Evolutionary conservation across 2,888 invertebrate genomes (phyloP), one percentile per base, ranked within the genome.

Genomic region (Pycnomerus fuliginosus): DNA sequence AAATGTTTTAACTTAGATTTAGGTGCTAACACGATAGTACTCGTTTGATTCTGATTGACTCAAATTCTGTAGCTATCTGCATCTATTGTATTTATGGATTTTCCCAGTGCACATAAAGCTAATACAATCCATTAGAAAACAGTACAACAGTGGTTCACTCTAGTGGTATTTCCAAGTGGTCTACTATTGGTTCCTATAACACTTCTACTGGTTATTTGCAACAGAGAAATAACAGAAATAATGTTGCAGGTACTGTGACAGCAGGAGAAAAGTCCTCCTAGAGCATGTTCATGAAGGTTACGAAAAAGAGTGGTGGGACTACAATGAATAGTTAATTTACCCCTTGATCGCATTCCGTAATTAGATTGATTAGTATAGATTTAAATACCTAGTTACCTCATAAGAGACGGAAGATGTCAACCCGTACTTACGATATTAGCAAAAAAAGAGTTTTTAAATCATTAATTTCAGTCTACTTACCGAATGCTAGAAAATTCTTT

Each of bases 221-320:
- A n/a, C n/a, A n/a, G n/a, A n/a, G n/a, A n/a, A n/a, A n/a, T n/a
- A n/a, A n/a, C n/a, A n/a, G n/a, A n/a, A n/a, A n/a, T n/a, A n/a
- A n/a, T n/a, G n/a, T n/a, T n/a, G 28, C 75, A 96, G 97, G 79
- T 99, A 99, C 75, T 99, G 98, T 78, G 97, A 98, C 76, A 92
- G 90, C 72, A 85, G 99, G 65, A 84, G 98, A 62, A 91, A 93
- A 76, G 95, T 93, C 55, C 79, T 99, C 57, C 77, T 98, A 65
- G 94, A 95, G 72, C 98, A 99, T 74, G 98, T 98, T 35, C 91
- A 95, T 72, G 98, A 99, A 79, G 98, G 98, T 51, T 96, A 97
- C 73, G 98, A 98, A 74, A 94, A 92, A 76, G 96, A 97, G 71
- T 88, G 92, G 85, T 98, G 97, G 98, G 91, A 90, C 67, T 94